phyloP scores from a whole-genome alignment of 2,797 vertebrate genomes.

The Novumbra hubbsi region DNA sequence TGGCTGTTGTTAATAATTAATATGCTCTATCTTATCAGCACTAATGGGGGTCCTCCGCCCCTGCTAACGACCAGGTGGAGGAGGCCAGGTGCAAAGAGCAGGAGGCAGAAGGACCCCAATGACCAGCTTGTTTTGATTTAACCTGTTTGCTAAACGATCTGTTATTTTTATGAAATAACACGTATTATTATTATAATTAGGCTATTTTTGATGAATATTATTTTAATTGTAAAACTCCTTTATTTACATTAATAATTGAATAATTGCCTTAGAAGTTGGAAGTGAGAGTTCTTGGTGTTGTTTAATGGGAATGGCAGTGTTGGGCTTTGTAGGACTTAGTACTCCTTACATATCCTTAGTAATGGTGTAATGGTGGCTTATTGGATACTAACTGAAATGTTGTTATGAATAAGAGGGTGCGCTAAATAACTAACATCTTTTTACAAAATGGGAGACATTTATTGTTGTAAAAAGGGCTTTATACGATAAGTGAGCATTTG shows the following conservation, averaged over 20 bases:
- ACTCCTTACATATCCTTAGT: conserved; percentile 39
- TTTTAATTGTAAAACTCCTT: background rate
- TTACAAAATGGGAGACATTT: too few species aligned
- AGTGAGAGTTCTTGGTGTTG: background rate
- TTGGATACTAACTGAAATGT: too few species aligned
- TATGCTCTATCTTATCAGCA: conserved; percentile 60
- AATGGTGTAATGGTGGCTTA: too few species aligned
- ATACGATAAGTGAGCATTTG: too few species aligned
- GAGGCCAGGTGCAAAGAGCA: background rate
- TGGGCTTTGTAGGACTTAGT: conserved; percentile 51
- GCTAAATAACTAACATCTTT: too few species aligned
- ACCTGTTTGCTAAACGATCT: background rate
- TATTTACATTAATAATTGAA: background rate
- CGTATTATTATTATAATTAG: too few species aligned
- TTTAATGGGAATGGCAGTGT: conserved; percentile 47
- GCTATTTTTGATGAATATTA: background rate
- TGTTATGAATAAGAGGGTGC: too few species aligned
- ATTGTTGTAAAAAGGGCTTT: too few species aligned
- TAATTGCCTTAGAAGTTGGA: background rate
- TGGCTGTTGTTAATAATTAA: conserved; percentile 3
- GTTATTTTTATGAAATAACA: background rate
- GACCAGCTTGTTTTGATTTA: background rate
- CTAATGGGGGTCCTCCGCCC: conserved; percentile 19
- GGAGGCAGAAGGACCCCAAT: background rate
- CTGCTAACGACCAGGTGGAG: background rate